Evolutionary conservation across 92 coral and sea anemone genomes (phyloP).

Genomic region (Porites evermanni): DNA sequence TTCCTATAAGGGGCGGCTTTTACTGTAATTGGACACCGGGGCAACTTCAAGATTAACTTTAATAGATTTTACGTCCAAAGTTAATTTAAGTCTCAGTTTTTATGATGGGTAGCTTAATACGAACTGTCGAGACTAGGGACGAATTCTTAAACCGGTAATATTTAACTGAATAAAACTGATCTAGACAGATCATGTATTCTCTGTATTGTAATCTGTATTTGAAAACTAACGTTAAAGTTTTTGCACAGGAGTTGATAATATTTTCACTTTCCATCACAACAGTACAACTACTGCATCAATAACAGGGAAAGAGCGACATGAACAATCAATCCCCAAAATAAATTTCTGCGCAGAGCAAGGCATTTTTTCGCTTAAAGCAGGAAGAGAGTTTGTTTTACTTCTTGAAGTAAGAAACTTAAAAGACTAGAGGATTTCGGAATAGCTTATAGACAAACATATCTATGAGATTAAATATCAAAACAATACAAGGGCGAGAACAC

Average conservation of each 20-base stretch:
- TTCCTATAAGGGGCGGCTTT: slow-evolving; percentile 13
- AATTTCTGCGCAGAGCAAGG: not conserved
- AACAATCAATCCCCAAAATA: not conserved
- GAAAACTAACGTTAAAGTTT: no score
- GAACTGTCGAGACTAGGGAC: no score
- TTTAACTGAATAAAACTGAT: no score
- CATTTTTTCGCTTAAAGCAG: not conserved
- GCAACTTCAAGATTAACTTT: no score
- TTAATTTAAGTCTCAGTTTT: no score
- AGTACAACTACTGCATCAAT: not conserved
- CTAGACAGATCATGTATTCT: no score
- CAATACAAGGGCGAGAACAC: not conserved
- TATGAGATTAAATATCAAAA: slow-evolving; percentile 23
- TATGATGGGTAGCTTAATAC: no score
- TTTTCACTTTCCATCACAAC: not conserved
- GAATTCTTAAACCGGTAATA: no score
- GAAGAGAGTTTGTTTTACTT: slow-evolving; percentile 5
- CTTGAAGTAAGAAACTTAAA: not conserved
- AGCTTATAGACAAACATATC: not conserved
- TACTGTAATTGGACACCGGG: slow-evolving; percentile 7
- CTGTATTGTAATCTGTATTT: no score
- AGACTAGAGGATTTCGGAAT: not conserved
- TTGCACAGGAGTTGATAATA: no score
- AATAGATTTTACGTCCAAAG: no score
- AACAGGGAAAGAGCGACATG: not conserved